Conservation (phyloP, 2,113 vertebrate genomes). For the Equus quagga region DNA sequence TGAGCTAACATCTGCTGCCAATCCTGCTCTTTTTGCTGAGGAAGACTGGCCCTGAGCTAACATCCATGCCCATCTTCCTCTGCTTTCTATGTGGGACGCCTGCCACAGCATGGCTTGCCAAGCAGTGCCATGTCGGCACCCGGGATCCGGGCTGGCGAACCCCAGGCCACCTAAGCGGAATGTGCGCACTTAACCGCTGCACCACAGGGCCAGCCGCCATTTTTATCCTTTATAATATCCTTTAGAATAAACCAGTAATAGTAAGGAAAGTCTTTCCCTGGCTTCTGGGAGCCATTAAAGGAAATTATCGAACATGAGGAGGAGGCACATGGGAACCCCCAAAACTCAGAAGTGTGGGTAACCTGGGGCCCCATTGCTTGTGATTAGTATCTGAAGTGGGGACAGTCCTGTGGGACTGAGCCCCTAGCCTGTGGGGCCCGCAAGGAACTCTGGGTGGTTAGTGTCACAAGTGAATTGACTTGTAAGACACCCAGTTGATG, state of each 20-base stretch:
- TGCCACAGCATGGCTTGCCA: no score
- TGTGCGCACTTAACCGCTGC: no score
- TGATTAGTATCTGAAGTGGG: not conserved
- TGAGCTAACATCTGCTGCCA: no score
- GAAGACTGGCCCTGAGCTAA: no score
- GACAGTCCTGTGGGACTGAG: not conserved
- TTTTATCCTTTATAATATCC: not conserved
- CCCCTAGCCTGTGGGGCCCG: not conserved
- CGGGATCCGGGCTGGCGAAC: no score
- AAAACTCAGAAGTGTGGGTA: not conserved
- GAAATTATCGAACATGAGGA: not conserved
- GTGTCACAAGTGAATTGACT: not conserved
- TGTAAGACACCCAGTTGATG: not conserved
- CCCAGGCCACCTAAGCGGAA: no score
- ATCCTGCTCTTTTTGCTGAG: no score
- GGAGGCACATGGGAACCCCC: not conserved
- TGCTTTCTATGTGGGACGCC: no score
- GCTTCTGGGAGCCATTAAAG: not conserved
- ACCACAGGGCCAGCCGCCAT: no score
- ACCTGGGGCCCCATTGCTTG: not conserved
- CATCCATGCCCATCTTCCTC: no score
- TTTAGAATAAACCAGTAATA: not conserved
- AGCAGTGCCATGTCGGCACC: no score
- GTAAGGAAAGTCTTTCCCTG: not conserved
- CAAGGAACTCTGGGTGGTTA: not conserved